A percentile compares a stretch with the other conserved stretches of the same genome.
phyloP scores from a whole-genome alignment of 1,140 invertebrate genomes.

The Choristoneura fumiferana region DNA sequence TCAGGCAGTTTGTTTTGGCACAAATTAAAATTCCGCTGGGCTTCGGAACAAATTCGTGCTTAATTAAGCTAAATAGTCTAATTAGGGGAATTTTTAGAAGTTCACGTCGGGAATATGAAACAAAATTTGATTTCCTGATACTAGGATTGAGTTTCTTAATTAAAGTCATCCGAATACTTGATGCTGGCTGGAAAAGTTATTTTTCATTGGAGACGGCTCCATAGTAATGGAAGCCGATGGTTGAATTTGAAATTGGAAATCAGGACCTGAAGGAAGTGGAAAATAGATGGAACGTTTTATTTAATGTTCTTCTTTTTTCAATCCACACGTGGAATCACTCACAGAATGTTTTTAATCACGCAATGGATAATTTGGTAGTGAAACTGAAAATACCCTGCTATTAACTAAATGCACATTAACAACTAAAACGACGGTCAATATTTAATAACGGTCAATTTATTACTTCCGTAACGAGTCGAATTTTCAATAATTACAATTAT shows the following conservation, averaged over 20 bases:
- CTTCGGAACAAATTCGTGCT: slow-evolving; percentile 34
- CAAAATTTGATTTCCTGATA: slow-evolving; percentile 28
- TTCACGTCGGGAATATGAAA: slow-evolving; percentile 30
- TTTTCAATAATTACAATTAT: slow-evolving; percentile 7
- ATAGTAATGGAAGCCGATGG: background rate
- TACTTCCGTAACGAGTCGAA: background rate
- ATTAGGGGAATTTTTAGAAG: slow-evolving; percentile 36
- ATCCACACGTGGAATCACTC: background rate
- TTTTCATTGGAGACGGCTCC: background rate
- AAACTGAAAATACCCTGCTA: too few relatives aligned
- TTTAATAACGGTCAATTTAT: slow-evolving; percentile 8
- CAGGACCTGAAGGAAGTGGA: background rate
- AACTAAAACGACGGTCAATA: background rate
- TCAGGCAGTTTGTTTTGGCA: slow-evolving; percentile 25
- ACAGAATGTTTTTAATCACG: too few relatives aligned
- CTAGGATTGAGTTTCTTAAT: slow-evolving; percentile 23
- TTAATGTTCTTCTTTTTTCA: background rate
- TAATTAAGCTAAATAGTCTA: slow-evolving; percentile 42
- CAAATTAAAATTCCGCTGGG: slow-evolving; percentile 37
- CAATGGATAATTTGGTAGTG: too few relatives aligned
- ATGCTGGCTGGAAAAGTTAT: background rate
- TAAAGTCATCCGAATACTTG: slow-evolving; percentile 13
- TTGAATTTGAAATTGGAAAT: background rate
- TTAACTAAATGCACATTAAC: background rate
- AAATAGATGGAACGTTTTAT: background rate